Percentiles rank a stretch among this genome's conserved stretches.
phyloP scores from a whole-genome alignment of 1,140 invertebrate genomes.

The Polypedilum pembai region DNA sequence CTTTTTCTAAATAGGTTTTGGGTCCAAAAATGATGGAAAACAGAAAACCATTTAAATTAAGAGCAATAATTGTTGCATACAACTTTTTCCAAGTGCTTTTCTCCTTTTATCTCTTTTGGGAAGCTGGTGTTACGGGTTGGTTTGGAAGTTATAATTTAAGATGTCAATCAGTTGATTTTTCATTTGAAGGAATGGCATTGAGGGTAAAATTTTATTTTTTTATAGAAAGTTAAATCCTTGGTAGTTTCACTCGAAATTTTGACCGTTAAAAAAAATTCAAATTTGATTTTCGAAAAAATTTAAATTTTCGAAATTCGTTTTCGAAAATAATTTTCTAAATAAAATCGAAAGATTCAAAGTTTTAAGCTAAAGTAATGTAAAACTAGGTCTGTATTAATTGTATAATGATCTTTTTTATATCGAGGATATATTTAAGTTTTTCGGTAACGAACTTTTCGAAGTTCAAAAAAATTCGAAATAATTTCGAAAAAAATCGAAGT shows the following conservation, averaged over 20 bases:
- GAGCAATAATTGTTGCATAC: conserved; percentile 70
- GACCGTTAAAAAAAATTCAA: too few relatives aligned
- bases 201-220: background rate
- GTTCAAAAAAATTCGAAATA: too few relatives aligned
- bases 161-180: background rate
- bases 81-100: conserved; percentile 81
- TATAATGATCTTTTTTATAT: too few relatives aligned
- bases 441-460: too few relatives aligned
- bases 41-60: conserved; percentile 75
- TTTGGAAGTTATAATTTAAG: background rate
- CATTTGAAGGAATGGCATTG: background rate
- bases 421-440: too few relatives aligned
- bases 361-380: too few relatives aligned
- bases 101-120: conserved; percentile 73
- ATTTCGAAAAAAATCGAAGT: too few relatives aligned
- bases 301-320: too few relatives aligned
- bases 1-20: conserved; percentile 50
- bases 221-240: background rate
- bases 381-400: too few relatives aligned
- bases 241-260: too few relatives aligned
- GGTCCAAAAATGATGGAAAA: conserved; percentile 85
- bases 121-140: conserved; percentile 39
- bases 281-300: too few relatives aligned
- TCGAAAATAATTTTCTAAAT: too few relatives aligned
- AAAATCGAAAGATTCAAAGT: background rate